phyloP scores from a whole-genome alignment of 2,888 invertebrate species.

The Diogma glabrata region DNA sequence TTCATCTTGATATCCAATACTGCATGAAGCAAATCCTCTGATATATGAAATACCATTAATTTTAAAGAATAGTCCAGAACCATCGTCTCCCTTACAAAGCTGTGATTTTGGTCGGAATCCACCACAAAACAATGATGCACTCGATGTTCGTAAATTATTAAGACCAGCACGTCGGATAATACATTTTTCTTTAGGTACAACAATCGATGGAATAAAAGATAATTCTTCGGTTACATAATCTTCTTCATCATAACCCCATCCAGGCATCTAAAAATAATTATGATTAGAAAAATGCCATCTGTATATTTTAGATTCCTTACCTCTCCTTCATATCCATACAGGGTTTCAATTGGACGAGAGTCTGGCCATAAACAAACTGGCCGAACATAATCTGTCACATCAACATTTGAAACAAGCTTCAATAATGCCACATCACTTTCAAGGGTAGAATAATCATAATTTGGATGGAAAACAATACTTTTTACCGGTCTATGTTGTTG shows the following conservation, averaged over 20 bases:
- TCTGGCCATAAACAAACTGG: constrained; percentile 37
- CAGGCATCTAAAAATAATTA: constrained; percentile 10
- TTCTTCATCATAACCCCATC: neutral
- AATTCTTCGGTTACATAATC: constrained; percentile 46
- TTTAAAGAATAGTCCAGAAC: constrained; percentile 37
- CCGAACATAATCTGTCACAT: constrained; percentile 33
- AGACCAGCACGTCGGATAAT: constrained; percentile 29
- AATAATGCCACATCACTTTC: constrained; percentile 31
- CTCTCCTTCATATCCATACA: constrained; percentile 40
- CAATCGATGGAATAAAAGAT: constrained; percentile 46
- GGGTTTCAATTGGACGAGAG: constrained; percentile 33
- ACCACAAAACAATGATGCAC: constrained; percentile 15
- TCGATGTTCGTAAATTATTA: neutral
- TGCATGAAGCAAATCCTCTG: constrained; percentile 17
- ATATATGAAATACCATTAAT: constrained; percentile 12
- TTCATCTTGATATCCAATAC: constrained; percentile 20
- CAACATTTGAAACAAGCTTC: constrained; percentile 28
- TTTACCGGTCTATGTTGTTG: constrained; percentile 25
- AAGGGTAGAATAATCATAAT: constrained; percentile 10
- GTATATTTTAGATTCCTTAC: constrained; percentile 29
- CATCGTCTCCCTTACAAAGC: constrained; percentile 43
- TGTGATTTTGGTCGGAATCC: constrained; percentile 27
- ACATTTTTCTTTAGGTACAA: constrained; percentile 46
- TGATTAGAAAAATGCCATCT: constrained; percentile 2
- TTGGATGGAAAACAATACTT: constrained; percentile 11